Conservation (phyloP, 37 sponge, comb jelly and placozoan genomes). For the Ianthella basta region DNA sequence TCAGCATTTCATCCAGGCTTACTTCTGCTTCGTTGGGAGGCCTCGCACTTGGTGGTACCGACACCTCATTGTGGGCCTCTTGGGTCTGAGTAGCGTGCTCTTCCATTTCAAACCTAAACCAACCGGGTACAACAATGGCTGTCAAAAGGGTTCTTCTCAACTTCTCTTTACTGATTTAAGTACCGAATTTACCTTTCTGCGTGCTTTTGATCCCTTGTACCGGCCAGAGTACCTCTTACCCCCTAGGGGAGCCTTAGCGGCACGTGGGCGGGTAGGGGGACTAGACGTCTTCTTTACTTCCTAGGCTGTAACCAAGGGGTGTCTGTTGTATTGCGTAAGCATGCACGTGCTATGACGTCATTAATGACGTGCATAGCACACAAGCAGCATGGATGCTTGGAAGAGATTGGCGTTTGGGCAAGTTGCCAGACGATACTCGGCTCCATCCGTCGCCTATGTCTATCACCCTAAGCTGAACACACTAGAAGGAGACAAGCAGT, state of each 20-base stretch:
- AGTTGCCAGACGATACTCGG: not conserved
- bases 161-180: too few species aligned
- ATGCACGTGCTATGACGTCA: slow-evolving; percentile 13
- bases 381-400: not conserved
- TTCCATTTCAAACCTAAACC: slow-evolving; percentile 9
- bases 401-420: not conserved
- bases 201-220: not conserved
- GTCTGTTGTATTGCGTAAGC: not conserved
- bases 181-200: not conserved
- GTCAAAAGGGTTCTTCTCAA: too few species aligned
- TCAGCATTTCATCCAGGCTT: slow-evolving; percentile 98
- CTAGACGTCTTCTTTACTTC: not conserved
- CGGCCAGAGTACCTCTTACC: not conserved
- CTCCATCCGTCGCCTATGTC: slow-evolving; percentile 30
- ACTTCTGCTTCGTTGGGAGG: slow-evolving; percentile 76
- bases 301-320: slow-evolving; percentile 27
- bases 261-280: slow-evolving; percentile 28
- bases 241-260: not conserved
- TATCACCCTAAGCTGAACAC: slow-evolving; percentile 53
- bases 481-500: slow-evolving; percentile 56
- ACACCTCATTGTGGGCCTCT: not conserved
- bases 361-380: not conserved
- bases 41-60: not conserved
- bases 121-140: too few species aligned
- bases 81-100: slow-evolving; percentile 27